Base-by-base conservation (phyloP, 2,888 invertebrate species). In the Gerosis bhagava region DNA sequence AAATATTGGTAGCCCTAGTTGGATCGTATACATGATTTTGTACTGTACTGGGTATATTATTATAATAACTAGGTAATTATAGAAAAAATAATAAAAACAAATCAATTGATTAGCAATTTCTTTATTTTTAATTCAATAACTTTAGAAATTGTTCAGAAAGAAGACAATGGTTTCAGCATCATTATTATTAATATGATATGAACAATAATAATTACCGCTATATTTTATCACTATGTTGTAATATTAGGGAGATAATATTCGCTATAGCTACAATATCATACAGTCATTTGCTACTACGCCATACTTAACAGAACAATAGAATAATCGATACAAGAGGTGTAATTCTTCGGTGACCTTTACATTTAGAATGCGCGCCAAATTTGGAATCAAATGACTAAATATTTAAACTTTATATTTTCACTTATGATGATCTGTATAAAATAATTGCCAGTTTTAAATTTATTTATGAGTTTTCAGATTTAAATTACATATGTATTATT, bases 81-180 rank as follows among this genome's bases (percentile, higher is more conserved):
- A n/a, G n/a, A 34, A 7, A 34, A n/a, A 5, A 15, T 29, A 25
- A 37, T 36, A 40, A 29, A 79, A 71, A 73, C 47, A 84, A 82
- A 83, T 73, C 65, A 72, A 60, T 42, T 68, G 84, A 84, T 86
- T 87, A 87, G 84, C 86, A 88, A 86, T 87, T 87, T 88, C 83
- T 87, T 89, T 89, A 88, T 86, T 89, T 86, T 87, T 83, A 86
- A 84, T 84, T 89, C 86, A 89, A 89, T 89, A 89, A 93, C 93
- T 93, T 93, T 93, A 93, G 93, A 93, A 93, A 93, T 92, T 89
- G 89, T 91, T 93, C 91, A 89, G 90, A 93, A 92, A 92, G 92
- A 92, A 92, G 92, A 93, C 92, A 92, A 92, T 87, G 79, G 78
- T 86, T 84, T 83, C 83, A 84, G 86, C 83, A 74, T 83, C 78